Conservation (phyloP, 2,113 vertebrate species). For the Chascanopsetta lugubris region DNA sequence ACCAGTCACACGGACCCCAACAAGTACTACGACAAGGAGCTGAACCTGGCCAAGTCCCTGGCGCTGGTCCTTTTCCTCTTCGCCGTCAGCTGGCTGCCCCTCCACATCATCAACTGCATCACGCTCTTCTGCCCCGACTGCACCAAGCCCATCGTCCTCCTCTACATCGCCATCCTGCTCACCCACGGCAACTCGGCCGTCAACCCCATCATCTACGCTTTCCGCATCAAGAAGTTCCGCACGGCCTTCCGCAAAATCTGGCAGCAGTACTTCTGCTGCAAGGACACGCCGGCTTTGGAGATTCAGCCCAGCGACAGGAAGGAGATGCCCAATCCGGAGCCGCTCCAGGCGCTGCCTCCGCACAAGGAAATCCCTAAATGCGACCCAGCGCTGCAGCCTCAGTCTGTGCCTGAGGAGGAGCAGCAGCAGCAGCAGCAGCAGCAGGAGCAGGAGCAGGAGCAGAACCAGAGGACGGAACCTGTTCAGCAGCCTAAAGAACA, state of each 20-base stretch:
- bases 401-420: conserved; percentile 10
- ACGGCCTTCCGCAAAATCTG: conserved; percentile 92
- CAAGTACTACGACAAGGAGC: conserved; percentile 96
- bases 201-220: conserved; percentile 96
- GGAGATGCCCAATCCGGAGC: conserved; percentile 60
- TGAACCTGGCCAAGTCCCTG: conserved; percentile 95
- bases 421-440: conserved; percentile 41
- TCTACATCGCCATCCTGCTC: conserved; percentile 92
- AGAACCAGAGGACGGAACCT: conserved; percentile 32
- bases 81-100: conserved; percentile 93
- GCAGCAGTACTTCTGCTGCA: conserved; percentile 94
- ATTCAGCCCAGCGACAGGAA: conserved; percentile 78
- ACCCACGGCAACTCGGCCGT: conserved; percentile 96
- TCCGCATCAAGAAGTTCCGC: conserved; percentile 96
- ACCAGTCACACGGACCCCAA: conserved; percentile 87
- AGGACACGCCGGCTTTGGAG: conserved; percentile 66
- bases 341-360: conserved; percentile 43
- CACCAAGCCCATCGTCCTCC: conserved; percentile 82
- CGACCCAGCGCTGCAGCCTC: background rate
- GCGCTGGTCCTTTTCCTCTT: conserved; percentile 96
- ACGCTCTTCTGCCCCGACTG: conserved; percentile 91
- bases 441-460: conserved; percentile 15
- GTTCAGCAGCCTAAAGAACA: conserved; percentile 45
- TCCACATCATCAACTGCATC: conserved; percentile 94
- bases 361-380: conserved; percentile 29